Conservation (phyloP, 1,140 invertebrate genomes). For the Acyrthosiphon pisum region DNA sequence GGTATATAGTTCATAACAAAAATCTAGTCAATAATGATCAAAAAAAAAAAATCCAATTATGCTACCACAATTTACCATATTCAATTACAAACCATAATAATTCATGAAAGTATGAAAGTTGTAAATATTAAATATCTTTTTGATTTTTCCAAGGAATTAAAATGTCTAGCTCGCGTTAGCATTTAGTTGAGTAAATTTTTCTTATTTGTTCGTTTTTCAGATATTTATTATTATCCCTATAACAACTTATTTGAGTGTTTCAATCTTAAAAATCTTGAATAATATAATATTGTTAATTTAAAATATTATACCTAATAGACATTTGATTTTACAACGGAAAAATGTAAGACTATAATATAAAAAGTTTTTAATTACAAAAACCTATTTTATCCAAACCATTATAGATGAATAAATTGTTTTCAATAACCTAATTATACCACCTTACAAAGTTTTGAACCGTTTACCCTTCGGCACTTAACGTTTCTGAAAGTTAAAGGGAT, state of each 20-base stretch:
- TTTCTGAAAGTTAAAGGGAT: neutral
- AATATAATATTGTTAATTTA: neutral
- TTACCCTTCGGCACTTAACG: too few species aligned
- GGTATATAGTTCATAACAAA: neutral
- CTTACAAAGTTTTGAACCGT: neutral
- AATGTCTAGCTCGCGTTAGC: neutral
- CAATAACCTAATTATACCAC: slow-evolving; percentile 25
- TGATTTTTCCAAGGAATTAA: neutral
- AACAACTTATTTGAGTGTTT: neutral
- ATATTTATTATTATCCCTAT: neutral
- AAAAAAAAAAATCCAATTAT: neutral
- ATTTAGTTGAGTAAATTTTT: neutral
- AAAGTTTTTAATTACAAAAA: slow-evolving; percentile 6
- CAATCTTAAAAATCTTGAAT: neutral
- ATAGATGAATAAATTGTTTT: neutral
- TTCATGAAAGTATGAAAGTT: neutral
- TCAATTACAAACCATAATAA: neutral
- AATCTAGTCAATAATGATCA: neutral
- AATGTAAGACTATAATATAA: neutral
- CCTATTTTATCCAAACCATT: neutral
- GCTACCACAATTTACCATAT: too few species aligned
- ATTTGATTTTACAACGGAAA: neutral
- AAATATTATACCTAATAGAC: neutral
- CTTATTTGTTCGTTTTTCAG: neutral
- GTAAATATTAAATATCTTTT: neutral